Base-by-base conservation (phyloP, 2,797 vertebrate species). In the Rhyacichthys aspro region DNA sequence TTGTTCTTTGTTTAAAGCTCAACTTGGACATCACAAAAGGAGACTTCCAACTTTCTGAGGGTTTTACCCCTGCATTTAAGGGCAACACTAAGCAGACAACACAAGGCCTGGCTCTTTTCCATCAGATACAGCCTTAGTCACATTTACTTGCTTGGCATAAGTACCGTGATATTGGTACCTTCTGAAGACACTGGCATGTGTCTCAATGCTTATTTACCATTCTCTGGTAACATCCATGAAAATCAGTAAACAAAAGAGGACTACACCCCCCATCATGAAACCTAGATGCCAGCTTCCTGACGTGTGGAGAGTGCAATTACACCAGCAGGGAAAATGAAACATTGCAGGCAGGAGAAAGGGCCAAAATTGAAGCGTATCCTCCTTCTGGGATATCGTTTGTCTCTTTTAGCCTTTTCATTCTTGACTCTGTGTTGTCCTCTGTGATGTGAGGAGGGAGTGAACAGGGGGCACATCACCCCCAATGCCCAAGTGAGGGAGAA, bases 341-440 rank as follows among this genome's bases (percentile, higher is more conserved):
- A 78, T 86, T 48, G 70, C 74, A 53, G 65, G 72, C 67, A 77
- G 78, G 83, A 88, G 88, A 88, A 85, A 86, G 66, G 83, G 73
- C 59, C 41, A 50, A 88, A 91, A 92, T 91, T 90, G 81, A 88
- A 92, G 90, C 90, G 87, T 91, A 90, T 90, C 90, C 92, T 90
- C 83, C 85, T 88, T 72, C 78, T 78, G 76, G 79, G 85, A 82
- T 85, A 83, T 87, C 76, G 71, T 86, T 89, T 87, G 86, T 90
- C 82, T 89, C 81, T 83, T 86, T 84, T 84, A 76, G 59, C 62
- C 83, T 79, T 87, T 83, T 83, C 84, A 86, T 84, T 86, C 86
- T 85, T 82, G 83, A 88, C 86, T 88, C 69, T 16, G 79, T 90
- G 88, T 86, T 85, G 86, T 87, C 72, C 71, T 75, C 69, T 81